Percentiles rank a stretch among this genome's conserved stretches.
Conservation (phyloP, 2,113 vertebrate species). For the Bettongia penicillata region DNA sequence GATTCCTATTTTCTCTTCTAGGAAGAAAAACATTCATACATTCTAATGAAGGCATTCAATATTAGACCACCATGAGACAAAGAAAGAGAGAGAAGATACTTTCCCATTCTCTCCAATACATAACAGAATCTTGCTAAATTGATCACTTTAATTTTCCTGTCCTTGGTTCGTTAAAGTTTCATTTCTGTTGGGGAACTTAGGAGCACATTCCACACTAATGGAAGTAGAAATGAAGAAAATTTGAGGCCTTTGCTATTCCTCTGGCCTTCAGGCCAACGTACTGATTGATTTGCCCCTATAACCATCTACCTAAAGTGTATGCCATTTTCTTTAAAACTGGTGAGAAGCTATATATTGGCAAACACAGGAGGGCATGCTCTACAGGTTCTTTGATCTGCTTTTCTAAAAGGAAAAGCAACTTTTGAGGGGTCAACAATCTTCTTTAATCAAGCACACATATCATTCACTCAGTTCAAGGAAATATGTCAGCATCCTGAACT, state of each 20-base stretch:
- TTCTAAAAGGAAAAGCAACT: too few species aligned
- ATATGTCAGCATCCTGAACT: too few species aligned
- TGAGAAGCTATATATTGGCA: neutral
- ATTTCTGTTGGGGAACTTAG: neutral
- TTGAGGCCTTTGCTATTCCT: neutral
- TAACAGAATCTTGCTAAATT: neutral
- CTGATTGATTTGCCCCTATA: neutral
- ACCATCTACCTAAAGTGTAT: slow-evolving; percentile 18
- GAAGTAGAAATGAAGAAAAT: neutral
- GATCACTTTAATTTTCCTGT: neutral
- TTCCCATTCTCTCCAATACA: neutral
- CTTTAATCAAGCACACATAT: too few species aligned
- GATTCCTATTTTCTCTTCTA: neutral
- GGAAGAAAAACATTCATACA: neutral
- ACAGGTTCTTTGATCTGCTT: too few species aligned
- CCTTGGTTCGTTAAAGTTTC: slow-evolving; percentile 18
- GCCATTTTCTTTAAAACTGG: neutral
- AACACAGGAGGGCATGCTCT: too few species aligned
- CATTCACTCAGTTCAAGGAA: too few species aligned
- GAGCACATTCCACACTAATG: neutral
- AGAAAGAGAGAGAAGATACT: neutral
- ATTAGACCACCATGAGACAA: slow-evolving; percentile 10
- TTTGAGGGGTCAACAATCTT: too few species aligned
- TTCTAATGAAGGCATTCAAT: neutral
- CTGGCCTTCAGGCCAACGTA: neutral